A percentile compares a stretch with the other conserved stretches of the same genome.
Evolutionary conservation across 2,797 vertebrate species (phyloP).

Genomic region (Gadopsis marmoratus): DNA sequence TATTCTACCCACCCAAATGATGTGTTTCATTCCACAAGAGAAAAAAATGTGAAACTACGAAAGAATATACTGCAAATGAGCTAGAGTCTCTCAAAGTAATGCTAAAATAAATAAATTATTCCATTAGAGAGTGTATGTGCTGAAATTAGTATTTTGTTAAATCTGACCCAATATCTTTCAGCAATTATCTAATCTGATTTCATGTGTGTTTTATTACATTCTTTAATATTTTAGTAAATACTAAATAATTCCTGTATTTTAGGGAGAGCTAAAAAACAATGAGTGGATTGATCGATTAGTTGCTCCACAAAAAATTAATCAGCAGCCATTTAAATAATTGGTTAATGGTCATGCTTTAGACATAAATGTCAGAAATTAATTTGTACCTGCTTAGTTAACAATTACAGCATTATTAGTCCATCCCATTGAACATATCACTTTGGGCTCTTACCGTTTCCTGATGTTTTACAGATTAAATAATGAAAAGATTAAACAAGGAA

Average conservation of each 20-base stretch:
- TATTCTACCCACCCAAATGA: background rate
- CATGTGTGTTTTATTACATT: background rate
- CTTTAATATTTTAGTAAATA: background rate
- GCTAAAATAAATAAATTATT: background rate
- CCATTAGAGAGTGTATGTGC: background rate
- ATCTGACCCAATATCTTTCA: no score
- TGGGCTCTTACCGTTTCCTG: background rate
- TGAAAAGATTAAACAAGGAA: background rate
- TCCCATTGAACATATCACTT: background rate
- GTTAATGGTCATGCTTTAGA: background rate
- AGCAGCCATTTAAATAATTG: no score
- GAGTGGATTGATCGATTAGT: background rate
- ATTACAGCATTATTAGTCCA: no score
- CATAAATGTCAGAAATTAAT: background rate
- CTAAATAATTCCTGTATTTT: background rate
- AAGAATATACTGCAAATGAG: background rate
- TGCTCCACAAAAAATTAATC: background rate
- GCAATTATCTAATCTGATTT: background rate
- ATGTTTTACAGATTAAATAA: constrained; percentile 7
- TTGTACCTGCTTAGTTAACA: background rate
- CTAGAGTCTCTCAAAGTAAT: background rate
- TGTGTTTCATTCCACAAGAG: background rate
- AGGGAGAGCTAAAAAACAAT: background rate
- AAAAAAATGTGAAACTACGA: background rate
- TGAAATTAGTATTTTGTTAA: background rate